Percentiles rank a stretch among this genome's conserved stretches.
These are phyloP conservation scores for Zingel zingel DNA, from an alignment of 2,113 vertebrate species.

Conservation along the genomic window DNA sequence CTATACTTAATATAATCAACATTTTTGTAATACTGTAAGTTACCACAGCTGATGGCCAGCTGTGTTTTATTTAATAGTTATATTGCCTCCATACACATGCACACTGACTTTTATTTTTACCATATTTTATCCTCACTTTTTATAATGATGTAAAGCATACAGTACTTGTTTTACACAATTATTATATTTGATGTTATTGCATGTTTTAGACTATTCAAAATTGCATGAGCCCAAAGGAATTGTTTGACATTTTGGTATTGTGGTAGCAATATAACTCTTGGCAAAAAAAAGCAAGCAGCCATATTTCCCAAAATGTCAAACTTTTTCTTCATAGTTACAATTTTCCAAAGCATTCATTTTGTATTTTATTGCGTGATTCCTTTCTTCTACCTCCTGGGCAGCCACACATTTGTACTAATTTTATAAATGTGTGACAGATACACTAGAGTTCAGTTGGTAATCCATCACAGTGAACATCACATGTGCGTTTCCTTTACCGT, in stretches of 20 bases:
- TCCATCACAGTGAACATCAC: constrained; percentile 21
- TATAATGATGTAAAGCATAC: not conserved
- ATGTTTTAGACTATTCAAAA: no score
- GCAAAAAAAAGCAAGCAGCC: no score
- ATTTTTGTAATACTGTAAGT: constrained; percentile 16
- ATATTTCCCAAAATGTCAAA: no score
- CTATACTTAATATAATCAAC: constrained; percentile 14
- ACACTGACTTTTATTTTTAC: not conserved
- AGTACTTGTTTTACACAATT: no score
- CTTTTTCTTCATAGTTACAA: no score
- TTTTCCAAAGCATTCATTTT: no score
- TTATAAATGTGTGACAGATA: not conserved
- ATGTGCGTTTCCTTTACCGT: not conserved
- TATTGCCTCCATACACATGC: not conserved
- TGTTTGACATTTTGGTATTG: no score
- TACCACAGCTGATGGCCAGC: constrained; percentile 7
- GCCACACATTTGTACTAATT: not conserved
- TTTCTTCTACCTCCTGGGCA: not conserved
- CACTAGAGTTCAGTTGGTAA: not conserved
- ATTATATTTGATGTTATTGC: no score
- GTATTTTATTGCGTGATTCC: not conserved
- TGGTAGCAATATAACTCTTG: no score
- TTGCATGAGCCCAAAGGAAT: no score
- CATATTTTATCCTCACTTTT: not conserved
- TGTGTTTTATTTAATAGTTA: constrained; percentile 16